Conservation (phyloP, 2,113 vertebrate genomes). For the Hypanus sabinus region DNA sequence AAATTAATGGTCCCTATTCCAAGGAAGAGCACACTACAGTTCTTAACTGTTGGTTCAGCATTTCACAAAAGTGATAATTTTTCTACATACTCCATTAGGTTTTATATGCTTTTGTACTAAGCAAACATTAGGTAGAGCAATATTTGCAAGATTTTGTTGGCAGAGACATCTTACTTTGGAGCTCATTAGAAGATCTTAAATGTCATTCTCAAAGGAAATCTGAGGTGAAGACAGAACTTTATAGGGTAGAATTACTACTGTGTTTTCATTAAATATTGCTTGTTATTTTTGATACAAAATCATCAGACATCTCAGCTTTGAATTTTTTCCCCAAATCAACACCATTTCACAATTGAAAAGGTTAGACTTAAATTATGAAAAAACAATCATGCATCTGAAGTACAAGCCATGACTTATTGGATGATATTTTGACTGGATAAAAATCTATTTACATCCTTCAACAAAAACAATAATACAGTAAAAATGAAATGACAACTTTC, state of each 20-base stretch:
- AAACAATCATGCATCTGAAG: not conserved
- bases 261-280: not conserved
- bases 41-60: constrained; percentile 21
- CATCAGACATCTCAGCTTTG: not conserved
- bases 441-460: not conserved
- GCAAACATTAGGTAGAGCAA: constrained; percentile 27
- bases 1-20: not conserved
- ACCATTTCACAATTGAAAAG: too few species aligned
- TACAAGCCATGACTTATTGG: not conserved
- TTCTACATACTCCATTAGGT: constrained; percentile 28
- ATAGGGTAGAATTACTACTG: not conserved
- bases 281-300: not conserved
- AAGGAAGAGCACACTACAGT: constrained; percentile 9
- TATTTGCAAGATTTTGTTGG: not conserved
- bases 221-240: not conserved
- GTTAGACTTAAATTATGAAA: not conserved
- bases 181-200: not conserved
- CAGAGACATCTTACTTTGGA: constrained; percentile 10
- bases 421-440: not conserved
- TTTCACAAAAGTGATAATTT: constrained; percentile 18
- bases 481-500: not conserved
- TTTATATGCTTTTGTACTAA: constrained; percentile 16
- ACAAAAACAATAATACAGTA: not conserved
- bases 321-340: too few species aligned
- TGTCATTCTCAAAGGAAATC: not conserved